These are phyloP conservation scores for Cryptocheilus praepositus DNA, from an alignment of 2,888 invertebrate genomes.

Conservation along the genomic window DNA sequence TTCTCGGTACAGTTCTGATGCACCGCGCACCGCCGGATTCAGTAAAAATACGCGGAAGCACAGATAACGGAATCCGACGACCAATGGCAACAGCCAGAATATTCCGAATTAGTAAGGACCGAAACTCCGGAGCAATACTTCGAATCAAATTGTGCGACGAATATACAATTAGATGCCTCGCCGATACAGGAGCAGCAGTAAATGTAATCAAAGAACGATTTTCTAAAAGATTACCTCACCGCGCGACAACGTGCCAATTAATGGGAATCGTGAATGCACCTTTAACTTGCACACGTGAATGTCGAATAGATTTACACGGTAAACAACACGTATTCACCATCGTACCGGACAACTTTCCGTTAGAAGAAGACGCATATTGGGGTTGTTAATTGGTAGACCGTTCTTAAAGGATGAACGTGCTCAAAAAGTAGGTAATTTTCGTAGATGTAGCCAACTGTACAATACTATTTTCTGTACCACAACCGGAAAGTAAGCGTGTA, in stretches of 20 bases:
- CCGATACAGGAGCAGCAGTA: neutral
- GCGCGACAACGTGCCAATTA: neutral
- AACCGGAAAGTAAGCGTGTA: neutral
- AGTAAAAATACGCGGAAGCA: no score
- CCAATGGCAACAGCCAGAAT: no score
- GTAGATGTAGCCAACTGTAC: neutral
- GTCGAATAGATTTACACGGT: neutral
- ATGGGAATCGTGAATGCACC: neutral
- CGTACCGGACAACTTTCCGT: conserved; percentile 11
- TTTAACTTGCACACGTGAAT: neutral
- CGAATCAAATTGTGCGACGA: neutral
- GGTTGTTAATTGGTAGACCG: conserved; percentile 12
- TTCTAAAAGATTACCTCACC: neutral
- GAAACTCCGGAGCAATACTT: neutral
- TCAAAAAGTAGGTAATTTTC: no score
- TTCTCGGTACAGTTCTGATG: neutral
- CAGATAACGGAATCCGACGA: no score
- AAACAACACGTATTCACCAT: neutral
- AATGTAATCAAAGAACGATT: neutral
- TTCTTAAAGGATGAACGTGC: conserved; percentile 10
- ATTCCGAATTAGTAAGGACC: neutral
- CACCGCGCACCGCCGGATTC: neutral
- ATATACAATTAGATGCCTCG: neutral
- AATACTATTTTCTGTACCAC: neutral
- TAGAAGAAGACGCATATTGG: conserved; percentile 17